Conservation (phyloP, 2,113 vertebrate genomes). For the Sialia sialis region DNA sequence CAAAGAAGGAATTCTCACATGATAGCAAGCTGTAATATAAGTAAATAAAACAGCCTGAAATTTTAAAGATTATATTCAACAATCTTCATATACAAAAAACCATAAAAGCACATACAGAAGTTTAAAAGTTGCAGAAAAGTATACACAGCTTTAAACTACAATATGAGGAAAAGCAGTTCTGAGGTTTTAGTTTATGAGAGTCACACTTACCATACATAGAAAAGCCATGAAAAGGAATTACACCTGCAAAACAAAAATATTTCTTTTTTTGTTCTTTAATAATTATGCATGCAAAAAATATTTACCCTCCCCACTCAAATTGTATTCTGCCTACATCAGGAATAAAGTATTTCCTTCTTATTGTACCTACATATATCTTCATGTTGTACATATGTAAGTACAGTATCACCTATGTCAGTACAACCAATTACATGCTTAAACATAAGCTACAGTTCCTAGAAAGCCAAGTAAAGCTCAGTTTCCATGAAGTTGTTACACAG, state of each 20-base stretch:
- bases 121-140: not conserved
- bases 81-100: not conserved
- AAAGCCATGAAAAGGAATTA: conserved; percentile 97
- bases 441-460: not conserved
- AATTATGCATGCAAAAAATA: not conserved
- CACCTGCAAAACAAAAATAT: conserved; percentile 78
- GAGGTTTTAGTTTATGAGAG: not conserved
- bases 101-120: not conserved
- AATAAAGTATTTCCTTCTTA: not conserved
- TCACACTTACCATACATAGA: conserved; percentile 96
- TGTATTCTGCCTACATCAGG: not conserved
- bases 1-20: not conserved
- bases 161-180: not conserved
- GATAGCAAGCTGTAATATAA: not conserved
- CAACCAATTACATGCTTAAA: not conserved
- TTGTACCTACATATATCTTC: not conserved
- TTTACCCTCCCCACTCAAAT: not conserved
- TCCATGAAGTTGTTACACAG: not conserved
- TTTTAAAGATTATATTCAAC: not conserved
- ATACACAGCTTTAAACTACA: not conserved
- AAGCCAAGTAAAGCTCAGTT: not conserved
- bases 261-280: not conserved
- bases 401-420: not conserved
- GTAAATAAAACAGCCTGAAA: not conserved
- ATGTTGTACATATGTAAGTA: not conserved